A percentile compares a stretch with the other conserved stretches of the same genome.
Conservation (phyloP, 2,113 vertebrate species). For the Thryonomys swinderianus region DNA sequence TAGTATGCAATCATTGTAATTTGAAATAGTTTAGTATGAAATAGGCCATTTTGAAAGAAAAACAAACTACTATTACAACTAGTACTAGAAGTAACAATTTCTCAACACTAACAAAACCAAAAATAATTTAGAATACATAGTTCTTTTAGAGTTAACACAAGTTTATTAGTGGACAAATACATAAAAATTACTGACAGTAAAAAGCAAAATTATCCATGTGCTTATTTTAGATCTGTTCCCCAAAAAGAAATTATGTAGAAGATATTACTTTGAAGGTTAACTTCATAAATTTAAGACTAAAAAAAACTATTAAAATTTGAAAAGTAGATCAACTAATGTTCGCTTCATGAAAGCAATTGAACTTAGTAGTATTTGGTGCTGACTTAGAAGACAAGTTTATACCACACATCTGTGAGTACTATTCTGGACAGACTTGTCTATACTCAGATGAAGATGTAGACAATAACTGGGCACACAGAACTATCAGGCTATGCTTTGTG, state of each 20-base stretch:
- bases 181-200: background rate
- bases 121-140: background rate
- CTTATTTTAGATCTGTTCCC: background rate
- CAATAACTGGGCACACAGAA: background rate
- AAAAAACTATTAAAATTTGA: background rate
- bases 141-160: background rate
- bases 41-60: background rate
- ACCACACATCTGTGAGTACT: background rate
- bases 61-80: background rate
- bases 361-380: background rate
- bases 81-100: background rate
- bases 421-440: background rate
- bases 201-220: background rate
- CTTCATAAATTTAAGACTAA: background rate
- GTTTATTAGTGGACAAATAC: background rate
- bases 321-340: background rate
- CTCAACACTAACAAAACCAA: background rate
- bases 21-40: background rate
- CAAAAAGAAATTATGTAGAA: background rate
- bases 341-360: background rate
- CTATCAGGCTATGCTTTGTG: background rate
- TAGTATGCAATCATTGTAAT: background rate
- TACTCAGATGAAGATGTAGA: background rate
- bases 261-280: background rate
- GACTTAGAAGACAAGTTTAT: background rate